These are phyloP conservation scores for Schizopygopsis pylzovi DNA, from an alignment of 2,797 vertebrate genomes.

Conservation along the genomic window DNA sequence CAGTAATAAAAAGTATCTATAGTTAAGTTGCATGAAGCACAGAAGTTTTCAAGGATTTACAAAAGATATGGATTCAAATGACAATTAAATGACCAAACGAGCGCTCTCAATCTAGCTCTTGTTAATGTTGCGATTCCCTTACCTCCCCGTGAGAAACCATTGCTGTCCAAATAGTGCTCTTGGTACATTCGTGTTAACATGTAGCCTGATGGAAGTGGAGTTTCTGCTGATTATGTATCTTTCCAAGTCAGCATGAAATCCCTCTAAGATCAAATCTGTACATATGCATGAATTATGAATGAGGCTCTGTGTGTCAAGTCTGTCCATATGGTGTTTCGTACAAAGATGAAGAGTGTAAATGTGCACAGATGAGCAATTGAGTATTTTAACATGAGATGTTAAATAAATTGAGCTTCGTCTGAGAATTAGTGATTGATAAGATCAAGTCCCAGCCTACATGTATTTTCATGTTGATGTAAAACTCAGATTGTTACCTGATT, in stretches of 20 bases:
- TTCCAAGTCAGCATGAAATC: background rate
- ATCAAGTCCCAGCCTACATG: background rate
- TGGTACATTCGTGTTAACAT: background rate
- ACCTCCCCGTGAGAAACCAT: background rate
- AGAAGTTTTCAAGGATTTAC: no score
- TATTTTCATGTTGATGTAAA: background rate
- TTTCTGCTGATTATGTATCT: background rate
- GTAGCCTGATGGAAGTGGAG: background rate
- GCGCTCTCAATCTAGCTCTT: no score
- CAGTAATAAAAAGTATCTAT: no score
- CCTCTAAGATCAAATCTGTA: no score
- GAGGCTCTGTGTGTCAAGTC: background rate
- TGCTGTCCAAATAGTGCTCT: background rate
- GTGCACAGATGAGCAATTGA: background rate
- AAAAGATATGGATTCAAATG: no score
- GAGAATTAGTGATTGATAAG: background rate
- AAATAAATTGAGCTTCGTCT: background rate
- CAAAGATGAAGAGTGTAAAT: background rate
- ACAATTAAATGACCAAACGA: no score
- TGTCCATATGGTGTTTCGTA: background rate
- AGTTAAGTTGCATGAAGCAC: no score
- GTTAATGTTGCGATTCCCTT: no score
- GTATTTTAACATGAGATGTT: background rate
- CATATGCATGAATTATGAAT: no score
- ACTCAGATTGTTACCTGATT: background rate